Conservation (phyloP, 1,140 invertebrate genomes). For the Coptotermes formosanus region DNA sequence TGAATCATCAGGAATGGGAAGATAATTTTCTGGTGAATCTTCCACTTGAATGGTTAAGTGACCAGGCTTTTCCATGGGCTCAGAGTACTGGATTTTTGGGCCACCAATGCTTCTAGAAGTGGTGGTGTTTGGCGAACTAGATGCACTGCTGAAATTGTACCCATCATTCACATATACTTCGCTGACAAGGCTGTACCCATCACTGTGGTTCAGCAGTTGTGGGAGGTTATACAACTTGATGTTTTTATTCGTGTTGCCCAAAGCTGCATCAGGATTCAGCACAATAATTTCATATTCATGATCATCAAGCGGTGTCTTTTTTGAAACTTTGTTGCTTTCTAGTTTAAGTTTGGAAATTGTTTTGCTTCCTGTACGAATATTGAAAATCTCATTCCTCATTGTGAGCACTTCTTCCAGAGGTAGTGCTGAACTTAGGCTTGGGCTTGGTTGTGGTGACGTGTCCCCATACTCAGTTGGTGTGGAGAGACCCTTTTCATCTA, state of each 20-base stretch:
- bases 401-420: slow-evolving; percentile 76
- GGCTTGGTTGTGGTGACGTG: slow-evolving; percentile 55
- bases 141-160: slow-evolving; percentile 64
- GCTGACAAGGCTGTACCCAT: slow-evolving; percentile 67
- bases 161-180: slow-evolving; percentile 77
- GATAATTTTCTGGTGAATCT: slow-evolving; percentile 67
- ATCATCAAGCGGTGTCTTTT: slow-evolving; percentile 38
- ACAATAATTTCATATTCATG: slow-evolving; percentile 48
- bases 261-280: slow-evolving; percentile 38
- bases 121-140: slow-evolving; percentile 62
- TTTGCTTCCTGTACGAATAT: slow-evolving; percentile 57
- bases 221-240: slow-evolving; percentile 48
- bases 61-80: slow-evolving; percentile 62
- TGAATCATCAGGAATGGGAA: slow-evolving; percentile 56
- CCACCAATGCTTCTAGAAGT: slow-evolving; percentile 53
- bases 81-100: slow-evolving; percentile 54
- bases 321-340: background rate
- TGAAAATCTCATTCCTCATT: slow-evolving; percentile 68
- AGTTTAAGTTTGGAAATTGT: slow-evolving; percentile 53
- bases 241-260: slow-evolving; percentile 42
- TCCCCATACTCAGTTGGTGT: slow-evolving; percentile 63
- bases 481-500: slow-evolving; percentile 44
- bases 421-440: slow-evolving; percentile 64
- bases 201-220: slow-evolving; percentile 50
- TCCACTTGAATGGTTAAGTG: slow-evolving; percentile 71